A percentile compares a stretch with the other conserved stretches of the same genome.
phyloP scores from a whole-genome alignment of 2,113 vertebrate species.

The Nyctibius bracteatus region DNA sequence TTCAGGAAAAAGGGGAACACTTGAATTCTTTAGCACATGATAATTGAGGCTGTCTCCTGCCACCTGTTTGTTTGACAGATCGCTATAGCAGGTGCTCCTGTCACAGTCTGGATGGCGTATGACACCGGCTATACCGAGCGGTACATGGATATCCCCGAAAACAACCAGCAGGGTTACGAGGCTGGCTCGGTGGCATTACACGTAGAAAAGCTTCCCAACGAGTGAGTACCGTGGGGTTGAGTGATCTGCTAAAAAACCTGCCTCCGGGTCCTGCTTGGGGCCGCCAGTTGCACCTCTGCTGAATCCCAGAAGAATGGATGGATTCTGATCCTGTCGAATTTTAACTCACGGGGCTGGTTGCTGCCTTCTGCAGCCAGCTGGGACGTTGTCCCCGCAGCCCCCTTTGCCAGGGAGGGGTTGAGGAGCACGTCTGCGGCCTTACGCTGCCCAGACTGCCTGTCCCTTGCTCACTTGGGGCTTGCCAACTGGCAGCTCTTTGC shows the following conservation, averaged over 20 bases:
- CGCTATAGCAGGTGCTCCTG: conserved; percentile 92
- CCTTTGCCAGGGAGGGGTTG: background rate
- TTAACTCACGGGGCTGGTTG: fast-evolving
- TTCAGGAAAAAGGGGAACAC: background rate
- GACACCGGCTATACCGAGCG: conserved; percentile 96
- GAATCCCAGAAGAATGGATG: background rate
- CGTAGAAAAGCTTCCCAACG: conserved; percentile 94
- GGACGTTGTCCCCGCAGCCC: background rate
- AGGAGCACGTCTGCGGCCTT: fast-evolving
- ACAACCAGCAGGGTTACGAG: conserved; percentile 95
- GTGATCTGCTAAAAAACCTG: background rate
- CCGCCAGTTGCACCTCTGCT: background rate
- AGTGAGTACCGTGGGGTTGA: conserved; percentile 76
- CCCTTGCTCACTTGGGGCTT: background rate
- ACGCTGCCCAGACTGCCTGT: background rate
- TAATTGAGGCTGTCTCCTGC: conserved; percentile 1
- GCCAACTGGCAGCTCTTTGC: background rate
- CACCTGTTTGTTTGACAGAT: conserved; percentile 74
- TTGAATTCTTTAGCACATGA: fast-evolving
- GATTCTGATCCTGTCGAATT: background rate
- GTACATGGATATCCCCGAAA: conserved; percentile 95
- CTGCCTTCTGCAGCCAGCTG: background rate
- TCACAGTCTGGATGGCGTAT: conserved; percentile 98
- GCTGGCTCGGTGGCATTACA: conserved; percentile 94
- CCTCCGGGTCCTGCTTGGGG: background rate